Evolutionary conservation across 2,797 vertebrate genomes (phyloP).

Genomic region (Cephalopachus bancanus): DNA sequence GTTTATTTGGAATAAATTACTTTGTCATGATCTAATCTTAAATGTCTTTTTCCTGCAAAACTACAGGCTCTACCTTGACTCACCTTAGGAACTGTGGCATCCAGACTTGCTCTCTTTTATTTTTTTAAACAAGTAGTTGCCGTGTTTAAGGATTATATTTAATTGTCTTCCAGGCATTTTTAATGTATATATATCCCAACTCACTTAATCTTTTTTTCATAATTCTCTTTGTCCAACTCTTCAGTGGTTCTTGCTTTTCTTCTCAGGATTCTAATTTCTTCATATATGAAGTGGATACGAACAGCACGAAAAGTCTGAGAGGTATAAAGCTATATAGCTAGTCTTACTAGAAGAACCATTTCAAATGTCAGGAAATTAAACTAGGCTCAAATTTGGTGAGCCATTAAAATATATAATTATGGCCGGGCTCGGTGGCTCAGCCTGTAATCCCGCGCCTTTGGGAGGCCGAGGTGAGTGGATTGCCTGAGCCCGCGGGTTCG

Average conservation of each 20-base stretch:
- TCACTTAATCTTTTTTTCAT: neutral
- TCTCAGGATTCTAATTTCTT: slow-evolving; percentile 24
- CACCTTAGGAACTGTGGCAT: neutral
- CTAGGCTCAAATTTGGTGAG: neutral
- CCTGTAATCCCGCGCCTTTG: no score
- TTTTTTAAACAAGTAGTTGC: neutral
- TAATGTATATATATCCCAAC: neutral
- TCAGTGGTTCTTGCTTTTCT: neutral
- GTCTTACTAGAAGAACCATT: slow-evolving; percentile 43
- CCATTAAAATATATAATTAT: neutral
- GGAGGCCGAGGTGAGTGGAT: no score
- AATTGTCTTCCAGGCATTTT: neutral
- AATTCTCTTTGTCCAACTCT: neutral
- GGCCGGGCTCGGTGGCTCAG: no score
- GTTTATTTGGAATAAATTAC: neutral
- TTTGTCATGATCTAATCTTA: neutral
- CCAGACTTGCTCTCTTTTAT: neutral
- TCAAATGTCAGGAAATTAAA: slow-evolving; percentile 52
- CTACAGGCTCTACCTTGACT: neutral
- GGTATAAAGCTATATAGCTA: neutral
- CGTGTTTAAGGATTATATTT: slow-evolving; percentile 24
- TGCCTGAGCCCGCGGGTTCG: no score
- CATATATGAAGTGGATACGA: neutral
- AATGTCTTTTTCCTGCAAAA: neutral
- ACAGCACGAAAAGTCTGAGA: neutral